Conservation (phyloP, 2,113 vertebrate species). For the Panthera tigris region DNA sequence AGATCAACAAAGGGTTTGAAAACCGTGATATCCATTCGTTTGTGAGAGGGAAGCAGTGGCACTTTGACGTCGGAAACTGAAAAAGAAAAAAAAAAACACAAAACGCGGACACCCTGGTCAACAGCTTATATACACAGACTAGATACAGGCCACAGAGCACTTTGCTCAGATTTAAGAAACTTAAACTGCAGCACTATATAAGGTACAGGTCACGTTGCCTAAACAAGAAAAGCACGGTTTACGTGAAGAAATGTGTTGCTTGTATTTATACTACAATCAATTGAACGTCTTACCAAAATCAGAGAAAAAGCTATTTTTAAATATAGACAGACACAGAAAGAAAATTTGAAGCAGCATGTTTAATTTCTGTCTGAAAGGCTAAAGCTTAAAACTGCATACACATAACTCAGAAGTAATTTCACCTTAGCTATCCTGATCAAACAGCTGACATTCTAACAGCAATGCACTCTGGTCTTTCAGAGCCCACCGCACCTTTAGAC, state of each 20-base stretch:
- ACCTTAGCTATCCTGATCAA: not conserved
- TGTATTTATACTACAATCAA: not conserved
- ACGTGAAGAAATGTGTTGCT: accelerated
- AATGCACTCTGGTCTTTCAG: not conserved
- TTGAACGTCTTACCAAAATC: not conserved
- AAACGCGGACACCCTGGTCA: not conserved
- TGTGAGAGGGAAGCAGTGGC: constrained; percentile 91
- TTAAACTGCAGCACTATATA: accelerated
- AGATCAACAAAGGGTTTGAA: constrained; percentile 95
- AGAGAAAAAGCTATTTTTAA: not conserved
- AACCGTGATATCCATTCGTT: constrained; percentile 94
- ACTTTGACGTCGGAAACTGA: constrained; percentile 93
- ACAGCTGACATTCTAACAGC: not conserved
- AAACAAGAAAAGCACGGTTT: not conserved
- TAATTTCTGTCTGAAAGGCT: not conserved
- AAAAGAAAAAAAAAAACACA: not conserved
- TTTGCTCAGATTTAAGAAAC: not conserved
- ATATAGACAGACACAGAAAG: not conserved
- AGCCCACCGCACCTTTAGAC: no score
- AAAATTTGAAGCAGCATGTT: not conserved
- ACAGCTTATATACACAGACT: not conserved
- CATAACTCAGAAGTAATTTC: not conserved
- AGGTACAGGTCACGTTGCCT: not conserved
- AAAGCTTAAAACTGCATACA: not conserved
- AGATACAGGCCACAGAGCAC: not conserved